Base-by-base conservation (phyloP, 2,797 vertebrate species). In the Paguma larvata region DNA sequence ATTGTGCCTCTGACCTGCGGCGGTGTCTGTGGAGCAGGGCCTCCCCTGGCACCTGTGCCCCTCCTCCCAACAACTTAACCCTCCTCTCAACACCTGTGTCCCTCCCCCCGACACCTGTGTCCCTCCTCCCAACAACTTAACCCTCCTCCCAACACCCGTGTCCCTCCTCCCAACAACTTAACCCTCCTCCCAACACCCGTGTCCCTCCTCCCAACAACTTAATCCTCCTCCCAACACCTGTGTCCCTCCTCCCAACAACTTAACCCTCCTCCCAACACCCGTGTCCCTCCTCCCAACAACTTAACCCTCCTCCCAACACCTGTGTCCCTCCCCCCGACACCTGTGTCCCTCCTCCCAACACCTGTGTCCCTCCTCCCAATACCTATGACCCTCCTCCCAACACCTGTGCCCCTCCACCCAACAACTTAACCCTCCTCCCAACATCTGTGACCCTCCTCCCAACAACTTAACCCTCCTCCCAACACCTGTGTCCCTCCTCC, bases 291-390 rank as follows among this genome's bases (percentile, higher is more conserved):
- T n/a, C 14, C 32, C 63, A n/a, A 1, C 5, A n/a, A n/a, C n/a
- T n/a, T n/a, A n/a, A n/a, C n/a, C 46, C 46, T 48, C 46, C 11
- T 46, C 46, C 10, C 46, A 9, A 0, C 30, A n/a, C n/a, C 63
- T 1, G 14, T 32, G 12, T 16, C 63, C n/a, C n/a, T 65, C 10
- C 12, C 19, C 3, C 16, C 30, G 0, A 0, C 2, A 1, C 32
- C 65, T 34, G 16, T 68, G 65, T n/a, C 6, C 32, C 32, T 67
- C 15, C 15, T 67, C 13, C 30, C 63, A 65, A 32, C 0, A 2
- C 30, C 30, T 16, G 6, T 16, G 30, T 32, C 3, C 63, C 6
- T 46, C 32, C n/a, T 67, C 19, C 44, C 63, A 3, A n/a, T 0
- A 0, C 70, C 51, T 1, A 15, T 16, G 10, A 27, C 59, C 59